Evolutionary conservation across 2,113 vertebrate genomes (phyloP), one percentile per base, ranked within the genome.

Genomic region (Typhlomys cinereus): DNA sequence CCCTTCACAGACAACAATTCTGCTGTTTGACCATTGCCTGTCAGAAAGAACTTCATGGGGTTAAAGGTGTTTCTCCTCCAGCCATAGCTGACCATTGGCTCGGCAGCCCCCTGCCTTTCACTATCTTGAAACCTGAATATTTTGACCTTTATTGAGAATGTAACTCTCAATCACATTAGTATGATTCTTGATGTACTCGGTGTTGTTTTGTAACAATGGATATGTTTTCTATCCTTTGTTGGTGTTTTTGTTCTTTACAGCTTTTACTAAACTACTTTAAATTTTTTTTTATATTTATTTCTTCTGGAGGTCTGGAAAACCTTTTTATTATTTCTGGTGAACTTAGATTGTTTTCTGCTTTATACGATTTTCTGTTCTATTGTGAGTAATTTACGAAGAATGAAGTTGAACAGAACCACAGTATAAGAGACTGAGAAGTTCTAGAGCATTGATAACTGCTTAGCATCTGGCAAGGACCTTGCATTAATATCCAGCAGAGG

Each of bases 201-300:
- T 69, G 23, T 64, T 93, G 75, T 90, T n/a, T 91, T 81, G n/a
- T 78, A 44, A 80, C 48, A 84, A 54, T 6, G 41, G 61, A 64
- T 5, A 57, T 17, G 31, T 85, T 80, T 94, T 62, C 31, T 48
- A 67, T 82, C 21, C 2, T 39, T 82, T 36, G n/a, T 48, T 90
- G 21, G 67, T 62, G 52, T 44, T 27, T 62, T 15, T 84, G 57
- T 80, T 64, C 27, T 85, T 84, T 69, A 36, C 15, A 62, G 3
- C 29, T 89, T 50, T 93, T 64, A 52, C 23, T 50, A 70, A 7
- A 69, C 34, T 76, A 86, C 11, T 76, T 23, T 80, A 48, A 54
- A 52, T 44, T 86, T 57, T 50, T 57, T 21, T 59, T 39, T 71
- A 11, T 23, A 46, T 52, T 70, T 23, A 46, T 52, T 70, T 94